Evolutionary conservation across 2,113 vertebrate species (phyloP), one percentile per base, ranked within the genome.

Genomic region (Kryptolebias marmoratus): DNA sequence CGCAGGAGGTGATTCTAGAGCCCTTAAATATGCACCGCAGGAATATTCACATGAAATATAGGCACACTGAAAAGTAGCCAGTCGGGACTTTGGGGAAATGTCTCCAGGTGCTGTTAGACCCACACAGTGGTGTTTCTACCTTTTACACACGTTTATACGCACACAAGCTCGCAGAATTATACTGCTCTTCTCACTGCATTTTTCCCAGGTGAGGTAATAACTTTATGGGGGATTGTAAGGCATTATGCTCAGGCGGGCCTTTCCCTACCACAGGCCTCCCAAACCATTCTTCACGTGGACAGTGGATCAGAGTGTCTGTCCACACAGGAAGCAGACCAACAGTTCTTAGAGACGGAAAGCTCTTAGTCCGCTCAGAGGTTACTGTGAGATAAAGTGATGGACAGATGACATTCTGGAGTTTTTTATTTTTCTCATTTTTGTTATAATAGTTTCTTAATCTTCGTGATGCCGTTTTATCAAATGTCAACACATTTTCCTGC

Each of bases 151-250:
- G 45, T 75, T 64, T 66, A 74, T 31, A 79, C 71, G 60, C 64
- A 81, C 77, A 79, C 71, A 64, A 78, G 82, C 65, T 65, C 28
- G 22, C 71, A 78, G 76, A 78, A 48, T 70, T 82, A 59, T 63
- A 39, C 76, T 82, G 64, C 68, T 64, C 68, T 71, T 73, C 65
- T 68, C 49, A 66, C 75, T 81, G 82, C 84, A 90, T 92, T 75
- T 90, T 90, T 88, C 80, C 83, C 75, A 56, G 49, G 73, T 91
- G 89, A 94, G 84, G 89, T 92, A 77, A 92, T 87, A 54, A 60
- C 57, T 90, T 90, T 84, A 84, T 83, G 78, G 71, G 64, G 79
- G 87, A 86, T 76, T 80, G 76, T 74, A 75, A 76, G 77, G 62
- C 58, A 73, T 80, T 78, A 65, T 73, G 71, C 75, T 83, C 62